A percentile compares a stretch with the other conserved stretches of the same genome.
phyloP scores from a whole-genome alignment of 2,888 invertebrate genomes.

The Prionchulus punctatus region DNA sequence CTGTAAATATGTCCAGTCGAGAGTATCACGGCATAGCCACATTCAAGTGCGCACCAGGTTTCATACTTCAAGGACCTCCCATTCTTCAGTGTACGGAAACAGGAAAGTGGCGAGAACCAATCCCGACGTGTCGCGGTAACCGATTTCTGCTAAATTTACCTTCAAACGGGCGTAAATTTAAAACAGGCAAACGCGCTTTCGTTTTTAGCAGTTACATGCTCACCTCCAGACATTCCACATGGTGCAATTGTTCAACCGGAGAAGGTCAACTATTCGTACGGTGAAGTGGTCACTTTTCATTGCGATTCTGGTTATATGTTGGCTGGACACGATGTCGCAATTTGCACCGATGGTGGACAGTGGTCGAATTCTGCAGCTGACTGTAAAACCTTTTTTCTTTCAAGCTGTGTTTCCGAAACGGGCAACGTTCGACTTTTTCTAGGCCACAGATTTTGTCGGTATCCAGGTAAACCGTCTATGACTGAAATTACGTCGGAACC shows the following conservation, averaged over 20 bases:
- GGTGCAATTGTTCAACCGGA: slow-evolving; percentile 1
- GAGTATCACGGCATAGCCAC: slow-evolving; percentile 3
- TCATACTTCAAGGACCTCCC: slow-evolving; percentile 19
- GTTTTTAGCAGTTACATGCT: slow-evolving; percentile 10
- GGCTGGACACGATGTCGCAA: slow-evolving; percentile 71
- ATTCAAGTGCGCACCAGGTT: slow-evolving; percentile 14
- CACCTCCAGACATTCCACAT: slow-evolving; percentile 3
- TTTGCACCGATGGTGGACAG: slow-evolving; percentile 67
- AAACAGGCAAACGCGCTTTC: not conserved
- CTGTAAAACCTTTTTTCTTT: slow-evolving; percentile 42
- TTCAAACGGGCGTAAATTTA: no score
- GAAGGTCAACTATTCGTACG: slow-evolving; percentile 50
- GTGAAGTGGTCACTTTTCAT: slow-evolving; percentile 68
- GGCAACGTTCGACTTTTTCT: no score
- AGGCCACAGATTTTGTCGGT: no score
- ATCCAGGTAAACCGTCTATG: no score
- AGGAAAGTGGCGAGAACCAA: slow-evolving; percentile 22
- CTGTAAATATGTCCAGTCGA: not conserved
- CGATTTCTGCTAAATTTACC: not conserved
- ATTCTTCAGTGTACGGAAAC: slow-evolving; percentile 22
- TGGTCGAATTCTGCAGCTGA: slow-evolving; percentile 71
- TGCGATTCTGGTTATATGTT: slow-evolving; percentile 73
- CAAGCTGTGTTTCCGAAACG: not conserved
- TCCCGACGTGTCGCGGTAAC: slow-evolving; percentile 21
- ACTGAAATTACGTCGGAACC: no score